Percentiles rank a stretch among this genome's conserved stretches.
Evolutionary conservation across 2,888 invertebrate genomes (phyloP).

Genomic region (Chalcosyrphus nemorum): DNA sequence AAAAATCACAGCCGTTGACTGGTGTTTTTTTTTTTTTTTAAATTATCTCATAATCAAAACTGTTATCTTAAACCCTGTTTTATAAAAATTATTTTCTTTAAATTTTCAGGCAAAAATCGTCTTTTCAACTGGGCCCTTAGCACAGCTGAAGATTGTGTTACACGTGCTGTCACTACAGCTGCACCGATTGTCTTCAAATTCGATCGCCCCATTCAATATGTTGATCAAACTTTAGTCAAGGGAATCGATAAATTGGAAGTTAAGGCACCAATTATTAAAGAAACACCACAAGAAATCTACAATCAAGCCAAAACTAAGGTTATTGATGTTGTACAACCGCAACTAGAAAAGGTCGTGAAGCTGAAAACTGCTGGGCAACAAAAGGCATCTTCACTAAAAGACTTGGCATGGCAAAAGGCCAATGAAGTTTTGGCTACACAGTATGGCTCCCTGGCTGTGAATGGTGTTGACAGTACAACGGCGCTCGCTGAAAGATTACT

Average conservation of each 20-base stretch:
- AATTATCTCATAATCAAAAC: no score
- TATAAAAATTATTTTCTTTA: constrained; percentile 20
- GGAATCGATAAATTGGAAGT: constrained; percentile 86
- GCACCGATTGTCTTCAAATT: constrained; percentile 84
- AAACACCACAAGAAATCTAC: constrained; percentile 85
- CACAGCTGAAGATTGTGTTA: constrained; percentile 85
- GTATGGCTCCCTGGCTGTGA: constrained; percentile 87
- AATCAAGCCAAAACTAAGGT: constrained; percentile 85
- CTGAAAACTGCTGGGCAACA: constrained; percentile 82
- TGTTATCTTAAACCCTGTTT: no score
- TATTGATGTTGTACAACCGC: constrained; percentile 84
- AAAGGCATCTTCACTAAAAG: constrained; percentile 86
- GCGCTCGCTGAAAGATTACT: constrained; percentile 87
- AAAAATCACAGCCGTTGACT: no score
- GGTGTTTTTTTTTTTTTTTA: no score
- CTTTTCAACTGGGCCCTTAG: constrained; percentile 87
- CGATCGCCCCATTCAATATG: constrained; percentile 84
- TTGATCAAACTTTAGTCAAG: constrained; percentile 87
- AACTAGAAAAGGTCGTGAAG: constrained; percentile 81
- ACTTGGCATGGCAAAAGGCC: constrained; percentile 88
- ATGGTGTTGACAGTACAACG: constrained; percentile 87
- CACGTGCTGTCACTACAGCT: constrained; percentile 85
- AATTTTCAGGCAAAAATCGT: constrained; percentile 84
- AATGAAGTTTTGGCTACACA: constrained; percentile 87
- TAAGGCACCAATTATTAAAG: constrained; percentile 86